Base-by-base conservation (phyloP, 2,113 vertebrate genomes). In the Steatornis caripensis region DNA sequence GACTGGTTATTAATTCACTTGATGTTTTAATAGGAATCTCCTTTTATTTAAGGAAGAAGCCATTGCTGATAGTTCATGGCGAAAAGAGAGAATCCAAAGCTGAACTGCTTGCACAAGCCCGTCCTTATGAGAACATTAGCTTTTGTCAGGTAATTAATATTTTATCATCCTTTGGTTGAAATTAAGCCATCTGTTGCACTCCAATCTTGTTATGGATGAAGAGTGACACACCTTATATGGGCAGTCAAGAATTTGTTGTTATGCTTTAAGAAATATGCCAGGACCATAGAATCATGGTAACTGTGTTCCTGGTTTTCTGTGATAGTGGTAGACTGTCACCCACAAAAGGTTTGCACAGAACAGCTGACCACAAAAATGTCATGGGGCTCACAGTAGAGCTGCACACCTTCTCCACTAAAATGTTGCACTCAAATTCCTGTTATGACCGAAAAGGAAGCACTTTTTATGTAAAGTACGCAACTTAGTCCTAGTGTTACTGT, bases 51-150 rank as follows among this genome's bases (percentile, higher is more conserved):
- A 99, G 99, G 96, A 98, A 98, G 93, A 98, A 98, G 61, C 99
- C 99, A 0, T 81, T 99, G 86, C 93, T 99, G 89, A 98, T 99
- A 6, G 98, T 99, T 88, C 99, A 99, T 2, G 99, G 99, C 0
- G 99, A 99, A 92, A 99, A 99, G 90, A 98, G 99, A 74, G 99
- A 99, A 96, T 99, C 99, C 39, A 99, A 99, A 93, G 99, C 99
- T 51, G 97, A 98, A 23, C 97, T 99, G 30, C 80, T 99, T 1
- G 98, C 99, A 18, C 97, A 99, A 94, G 99, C 99, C 11, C 97
- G 98, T 49, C 98, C 99, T 23, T 99, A 99, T 37, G 97, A 98
- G 58, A 98, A 99, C 74, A 79, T 99, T 39, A 97, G 98, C 55
- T 98, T 99, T 86, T 99, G 99, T 91, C 99, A 99, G 99, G 99